These are phyloP conservation scores for Pterocles orientalis DNA, from an alignment of 2,113 vertebrate genomes.

Conservation along the genomic window DNA sequence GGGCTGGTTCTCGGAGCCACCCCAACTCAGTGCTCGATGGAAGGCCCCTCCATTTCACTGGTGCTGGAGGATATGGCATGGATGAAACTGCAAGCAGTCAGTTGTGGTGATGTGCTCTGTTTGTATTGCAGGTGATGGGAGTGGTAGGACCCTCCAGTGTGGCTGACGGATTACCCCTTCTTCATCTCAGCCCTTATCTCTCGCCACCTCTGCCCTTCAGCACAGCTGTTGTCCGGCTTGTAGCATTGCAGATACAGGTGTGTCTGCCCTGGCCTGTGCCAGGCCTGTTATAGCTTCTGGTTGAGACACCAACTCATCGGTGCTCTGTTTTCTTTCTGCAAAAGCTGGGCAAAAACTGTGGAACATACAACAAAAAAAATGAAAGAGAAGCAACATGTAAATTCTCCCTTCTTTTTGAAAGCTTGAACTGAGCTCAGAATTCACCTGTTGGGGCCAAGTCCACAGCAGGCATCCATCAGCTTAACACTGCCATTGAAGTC, in stretches of 20 bases:
- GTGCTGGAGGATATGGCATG: conserved; percentile 71
- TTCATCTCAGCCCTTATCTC: conserved; percentile 99
- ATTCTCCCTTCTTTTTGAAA: conserved; percentile 21
- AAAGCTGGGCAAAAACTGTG: conserved; percentile 87
- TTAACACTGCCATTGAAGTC: conserved; percentile 1
- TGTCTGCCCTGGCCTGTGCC: conserved; percentile 78
- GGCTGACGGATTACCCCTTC: conserved; percentile 96
- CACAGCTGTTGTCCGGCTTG: conserved; percentile 97
- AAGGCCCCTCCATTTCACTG: conserved; percentile 54
- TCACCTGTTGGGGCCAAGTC: conserved; percentile 1
- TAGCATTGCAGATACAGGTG: conserved; percentile 99
- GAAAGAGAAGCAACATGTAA: neutral
- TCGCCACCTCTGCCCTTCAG: conserved; percentile 99
- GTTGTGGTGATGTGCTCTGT: conserved; percentile 82
- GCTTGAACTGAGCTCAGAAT: conserved; percentile 58
- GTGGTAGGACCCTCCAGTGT: conserved; percentile 99
- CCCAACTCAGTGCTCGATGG: conserved; percentile 20
- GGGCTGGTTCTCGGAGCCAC: conserved; percentile 42
- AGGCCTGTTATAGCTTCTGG: conserved; percentile 69
- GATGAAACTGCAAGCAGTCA: conserved; percentile 73
- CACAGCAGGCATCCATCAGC: conserved; percentile 33
- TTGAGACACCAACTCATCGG: conserved; percentile 71
- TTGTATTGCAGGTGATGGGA: conserved; percentile 96
- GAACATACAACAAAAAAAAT: conserved; percentile 26
- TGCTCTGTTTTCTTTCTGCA: conserved; percentile 78